A percentile compares a stretch with the other conserved stretches of the same genome.
Conservation (phyloP, 2,888 invertebrate species). For the Apotomis capreana region DNA sequence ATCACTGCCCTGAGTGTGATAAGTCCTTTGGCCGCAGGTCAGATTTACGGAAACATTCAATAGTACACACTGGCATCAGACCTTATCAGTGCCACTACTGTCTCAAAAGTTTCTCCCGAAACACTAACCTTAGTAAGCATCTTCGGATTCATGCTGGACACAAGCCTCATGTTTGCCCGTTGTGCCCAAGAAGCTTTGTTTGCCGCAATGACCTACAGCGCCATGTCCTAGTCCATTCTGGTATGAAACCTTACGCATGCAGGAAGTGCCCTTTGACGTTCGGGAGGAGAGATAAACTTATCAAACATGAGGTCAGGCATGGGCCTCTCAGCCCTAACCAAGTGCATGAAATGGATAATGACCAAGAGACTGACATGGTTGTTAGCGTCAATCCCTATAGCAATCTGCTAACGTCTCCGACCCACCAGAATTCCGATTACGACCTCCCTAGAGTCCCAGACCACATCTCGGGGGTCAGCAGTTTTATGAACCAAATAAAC, state of each 20-base stretch:
- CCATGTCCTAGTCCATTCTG: conserved; percentile 87
- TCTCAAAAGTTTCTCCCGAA: conserved; percentile 89
- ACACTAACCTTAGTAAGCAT: conserved; percentile 90
- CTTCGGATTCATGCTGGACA: conserved; percentile 88
- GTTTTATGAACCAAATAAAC: conserved; percentile 71
- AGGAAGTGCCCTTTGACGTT: conserved; percentile 86
- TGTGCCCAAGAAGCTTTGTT: conserved; percentile 89
- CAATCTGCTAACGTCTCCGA: conserved; percentile 75
- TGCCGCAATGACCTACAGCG: conserved; percentile 86
- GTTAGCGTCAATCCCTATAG: conserved; percentile 85
- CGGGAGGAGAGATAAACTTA: conserved; percentile 86
- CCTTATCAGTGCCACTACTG: conserved; percentile 89
- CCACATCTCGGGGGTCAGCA: conserved; percentile 78
- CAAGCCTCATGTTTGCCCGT: conserved; percentile 88
- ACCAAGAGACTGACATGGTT: conserved; percentile 81
- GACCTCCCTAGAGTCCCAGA: conserved; percentile 80
- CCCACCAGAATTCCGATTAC: conserved; percentile 63
- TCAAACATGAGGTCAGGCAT: conserved; percentile 86
- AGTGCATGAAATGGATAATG: conserved; percentile 59
- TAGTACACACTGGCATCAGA: conserved; percentile 90
- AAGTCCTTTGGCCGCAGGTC: conserved; percentile 88
- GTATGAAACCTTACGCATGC: conserved; percentile 86
- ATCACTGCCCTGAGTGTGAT: conserved; percentile 87
- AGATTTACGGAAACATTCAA: conserved; percentile 88
- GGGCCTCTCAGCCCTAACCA: conserved; percentile 68